A percentile compares a stretch with the other conserved stretches of the same genome.
Conservation (phyloP, 2,797 vertebrate species). For the Caiman crocodilus region DNA sequence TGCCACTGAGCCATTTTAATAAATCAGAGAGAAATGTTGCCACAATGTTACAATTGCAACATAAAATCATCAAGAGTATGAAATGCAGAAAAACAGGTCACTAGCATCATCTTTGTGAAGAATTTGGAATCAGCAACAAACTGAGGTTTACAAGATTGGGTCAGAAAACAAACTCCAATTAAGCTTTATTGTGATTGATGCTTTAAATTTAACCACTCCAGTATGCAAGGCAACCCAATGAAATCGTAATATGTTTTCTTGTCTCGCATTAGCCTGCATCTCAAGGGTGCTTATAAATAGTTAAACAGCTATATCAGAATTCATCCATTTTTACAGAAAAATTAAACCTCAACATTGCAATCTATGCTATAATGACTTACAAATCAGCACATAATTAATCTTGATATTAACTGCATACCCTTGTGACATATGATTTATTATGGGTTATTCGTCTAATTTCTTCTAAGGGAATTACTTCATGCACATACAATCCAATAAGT, state of each 20-base stretch:
- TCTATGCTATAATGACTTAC: conserved; percentile 44
- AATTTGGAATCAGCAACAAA: neutral
- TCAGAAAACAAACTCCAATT: conserved; percentile 4
- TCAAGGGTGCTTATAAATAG: conserved; percentile 54
- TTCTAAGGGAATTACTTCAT: conserved; percentile 40
- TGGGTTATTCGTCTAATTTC: conserved; percentile 47
- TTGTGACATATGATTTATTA: conserved; percentile 61
- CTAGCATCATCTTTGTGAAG: neutral
- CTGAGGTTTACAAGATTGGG: neutral
- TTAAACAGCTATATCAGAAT: conserved; percentile 62
- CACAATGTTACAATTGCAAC: neutral
- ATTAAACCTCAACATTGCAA: conserved; percentile 37
- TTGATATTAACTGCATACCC: conserved; percentile 44
- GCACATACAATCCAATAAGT: conserved; percentile 12
- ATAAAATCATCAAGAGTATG: neutral
- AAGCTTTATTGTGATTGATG: neutral
- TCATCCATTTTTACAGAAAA: conserved; percentile 48
- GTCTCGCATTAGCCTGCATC: neutral
- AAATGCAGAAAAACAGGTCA: neutral
- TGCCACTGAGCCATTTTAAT: conserved; percentile 27
- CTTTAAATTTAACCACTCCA: conserved; percentile 11
- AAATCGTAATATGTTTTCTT: neutral
- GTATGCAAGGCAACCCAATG: neutral
- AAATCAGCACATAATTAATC: conserved; percentile 64
- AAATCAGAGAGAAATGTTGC: neutral